These are phyloP conservation scores for Monomorium pharaonis DNA, from an alignment of 1,140 invertebrate species.

Conservation along the genomic window DNA sequence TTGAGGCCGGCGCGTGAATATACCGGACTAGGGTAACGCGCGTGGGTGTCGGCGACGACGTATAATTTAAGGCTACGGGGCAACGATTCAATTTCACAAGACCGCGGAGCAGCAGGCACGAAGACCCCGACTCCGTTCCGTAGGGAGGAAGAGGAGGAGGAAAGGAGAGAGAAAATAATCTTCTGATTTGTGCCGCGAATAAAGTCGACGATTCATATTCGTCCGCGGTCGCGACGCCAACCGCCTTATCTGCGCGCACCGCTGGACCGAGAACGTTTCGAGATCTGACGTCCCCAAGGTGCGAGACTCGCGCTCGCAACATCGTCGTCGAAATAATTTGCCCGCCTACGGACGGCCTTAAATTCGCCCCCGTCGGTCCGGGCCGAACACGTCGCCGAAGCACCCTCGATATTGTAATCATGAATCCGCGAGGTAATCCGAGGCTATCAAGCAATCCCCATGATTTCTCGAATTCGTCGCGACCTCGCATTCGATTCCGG, in stretches of 20 bases:
- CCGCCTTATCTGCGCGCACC: slow-evolving; percentile 60
- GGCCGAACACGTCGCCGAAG: slow-evolving; percentile 43
- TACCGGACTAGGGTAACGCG: slow-evolving; percentile 38
- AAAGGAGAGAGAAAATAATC: slow-evolving; percentile 71
- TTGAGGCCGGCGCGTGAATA: slow-evolving; percentile 65
- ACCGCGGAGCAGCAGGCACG: slow-evolving; percentile 61
- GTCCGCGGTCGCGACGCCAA: slow-evolving; percentile 45
- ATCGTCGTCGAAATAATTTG: slow-evolving; percentile 67
- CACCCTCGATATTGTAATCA: neutral
- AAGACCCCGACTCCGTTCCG: neutral
- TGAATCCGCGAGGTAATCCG: neutral
- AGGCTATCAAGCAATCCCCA: neutral
- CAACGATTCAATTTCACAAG: slow-evolving; percentile 78
- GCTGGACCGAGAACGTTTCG: slow-evolving; percentile 57
- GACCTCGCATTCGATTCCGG: neutral
- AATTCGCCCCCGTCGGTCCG: slow-evolving; percentile 48
- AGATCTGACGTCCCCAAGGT: slow-evolving; percentile 58
- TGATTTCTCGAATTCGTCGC: neutral
- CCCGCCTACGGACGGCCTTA: slow-evolving; percentile 52
- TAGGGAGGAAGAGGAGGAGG: neutral
- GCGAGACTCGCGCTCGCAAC: slow-evolving; percentile 54
- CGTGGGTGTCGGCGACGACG: slow-evolving; percentile 76
- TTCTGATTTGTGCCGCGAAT: slow-evolving; percentile 72
- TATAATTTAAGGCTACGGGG: slow-evolving; percentile 76
- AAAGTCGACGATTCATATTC: slow-evolving; percentile 73